Percentiles rank a stretch among this genome's conserved stretches.
Evolutionary conservation across 2,113 vertebrate species (phyloP).

Genomic region (Passerina amoena): DNA sequence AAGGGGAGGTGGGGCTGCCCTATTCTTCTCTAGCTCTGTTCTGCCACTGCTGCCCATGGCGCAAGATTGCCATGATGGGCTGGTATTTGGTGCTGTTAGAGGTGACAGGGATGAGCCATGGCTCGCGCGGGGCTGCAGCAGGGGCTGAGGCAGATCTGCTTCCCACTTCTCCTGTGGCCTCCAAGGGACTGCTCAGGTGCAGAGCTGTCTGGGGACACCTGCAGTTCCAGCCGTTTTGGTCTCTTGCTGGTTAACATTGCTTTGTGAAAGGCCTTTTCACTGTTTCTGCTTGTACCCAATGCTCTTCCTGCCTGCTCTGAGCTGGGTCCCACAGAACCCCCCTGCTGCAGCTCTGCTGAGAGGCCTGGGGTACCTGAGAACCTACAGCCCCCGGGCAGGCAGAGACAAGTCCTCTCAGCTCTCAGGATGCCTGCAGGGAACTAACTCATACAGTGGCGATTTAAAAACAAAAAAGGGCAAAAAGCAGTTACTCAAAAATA

Average conservation of each 20-base stretch:
- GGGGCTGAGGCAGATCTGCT: not conserved
- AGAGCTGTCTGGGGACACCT: not conserved
- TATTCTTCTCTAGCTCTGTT: not conserved
- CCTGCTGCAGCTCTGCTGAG: not conserved
- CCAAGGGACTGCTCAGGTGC: not conserved
- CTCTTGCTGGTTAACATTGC: not conserved
- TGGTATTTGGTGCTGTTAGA: fast-evolving
- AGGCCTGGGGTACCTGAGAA: not conserved
- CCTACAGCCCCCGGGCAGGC: not conserved
- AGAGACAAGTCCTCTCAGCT: not conserved
- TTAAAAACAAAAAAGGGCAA: not conserved
- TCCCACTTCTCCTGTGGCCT: not conserved
- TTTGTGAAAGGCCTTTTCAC: not conserved
- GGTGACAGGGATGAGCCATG: not conserved
- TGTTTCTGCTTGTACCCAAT: fast-evolving
- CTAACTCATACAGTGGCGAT: fast-evolving
- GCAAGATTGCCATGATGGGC: fast-evolving
- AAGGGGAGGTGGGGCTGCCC: not conserved
- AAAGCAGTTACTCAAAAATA: constrained; percentile 59
- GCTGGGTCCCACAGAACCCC: too few relatives aligned
- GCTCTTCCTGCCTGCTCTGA: too few relatives aligned
- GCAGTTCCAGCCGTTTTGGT: not conserved
- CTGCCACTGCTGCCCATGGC: fast-evolving
- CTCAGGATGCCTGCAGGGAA: not conserved
- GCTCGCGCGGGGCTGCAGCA: fast-evolving